phyloP scores from a whole-genome alignment of 1,140 invertebrate genomes.

The Homarus americanus region DNA sequence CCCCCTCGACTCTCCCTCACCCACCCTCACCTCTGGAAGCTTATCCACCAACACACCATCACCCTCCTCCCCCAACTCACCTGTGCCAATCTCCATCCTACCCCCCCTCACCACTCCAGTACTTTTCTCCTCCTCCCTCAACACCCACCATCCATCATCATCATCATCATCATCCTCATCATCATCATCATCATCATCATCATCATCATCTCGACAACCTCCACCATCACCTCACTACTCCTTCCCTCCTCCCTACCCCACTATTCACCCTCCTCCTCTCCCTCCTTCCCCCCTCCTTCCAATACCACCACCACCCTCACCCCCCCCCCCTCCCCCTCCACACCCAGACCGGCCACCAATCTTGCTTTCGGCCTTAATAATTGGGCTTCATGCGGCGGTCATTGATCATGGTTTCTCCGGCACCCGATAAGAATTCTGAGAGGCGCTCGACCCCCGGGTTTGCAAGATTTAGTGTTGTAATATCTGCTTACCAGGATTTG shows the following conservation, averaged over 20 bases:
- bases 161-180: neutral
- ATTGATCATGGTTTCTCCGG: constrained; percentile 57
- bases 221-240: neutral
- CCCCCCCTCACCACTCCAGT: too few species aligned
- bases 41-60: neutral
- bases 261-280: neutral
- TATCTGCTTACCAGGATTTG: constrained; percentile 58
- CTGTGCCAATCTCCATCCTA: neutral
- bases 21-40: too few species aligned
- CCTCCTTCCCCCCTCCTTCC: neutral
- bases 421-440: constrained; percentile 59
- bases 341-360: constrained; percentile 43
- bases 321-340: neutral
- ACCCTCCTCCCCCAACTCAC: neutral
- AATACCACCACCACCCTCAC: neutral
- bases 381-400: constrained; percentile 49
- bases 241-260: neutral
- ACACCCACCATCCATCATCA: neutral
- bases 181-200: too few species aligned
- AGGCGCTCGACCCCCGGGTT: neutral
- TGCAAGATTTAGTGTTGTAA: constrained; percentile 65
- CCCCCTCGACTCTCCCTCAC: neutral
- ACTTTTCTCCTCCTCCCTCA: neutral
- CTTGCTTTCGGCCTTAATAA: constrained; percentile 67
- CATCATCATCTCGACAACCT: too few species aligned